Base-by-base conservation (phyloP, 2,888 invertebrate species). In the Arctia plantaginis region DNA sequence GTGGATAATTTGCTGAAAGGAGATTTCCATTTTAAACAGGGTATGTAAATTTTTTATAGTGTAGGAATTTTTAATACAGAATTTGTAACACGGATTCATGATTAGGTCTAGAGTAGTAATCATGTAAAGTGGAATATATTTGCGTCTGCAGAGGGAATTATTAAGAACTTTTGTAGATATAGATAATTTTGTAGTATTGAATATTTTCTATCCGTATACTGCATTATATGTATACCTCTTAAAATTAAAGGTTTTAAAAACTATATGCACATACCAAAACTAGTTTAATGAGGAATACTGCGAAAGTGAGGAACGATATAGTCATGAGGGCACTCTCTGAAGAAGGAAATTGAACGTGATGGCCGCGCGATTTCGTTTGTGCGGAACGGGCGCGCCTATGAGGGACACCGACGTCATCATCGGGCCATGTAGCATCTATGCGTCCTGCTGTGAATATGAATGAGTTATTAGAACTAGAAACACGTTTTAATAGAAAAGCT, bases 301-400 rank as follows among this genome's bases (percentile, higher is more conserved):
- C 98, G 91, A 98, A 98, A 0, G 98, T 98, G 18, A 98, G 95
- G 90, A 98, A 98, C 35, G 98, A 98, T 81, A 98, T 98, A 59
- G 98, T 97, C 96, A 98, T 97, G 71, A 98, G 93, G 0, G 98
- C 97, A 67, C 98, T 97, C 93, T 98, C 98, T 8, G 97, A 96
- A 0, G 98, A 98, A 20, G 98, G 98, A 90, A 98, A 98, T 81
- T 97, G 97, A 84, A 98, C 95, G 82, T 96, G 96, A 81, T 96
- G 96, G 1, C 97, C 96, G 18, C 97, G 96, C 39, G 91, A 66
- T 85, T 90, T 78, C 86, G 74, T 79, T 3, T 82, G 78, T 72
- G 87, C 80, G 39, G 87, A 82, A 59, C 86, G 80, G 75, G 89
- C 72, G 72, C 68, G 73, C 20, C 88, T 81, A 67, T 86, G 73